These are phyloP conservation scores for Halcyon malimbica DNA, from an alignment of 2,113 vertebrate genomes.

Conservation along the genomic window DNA sequence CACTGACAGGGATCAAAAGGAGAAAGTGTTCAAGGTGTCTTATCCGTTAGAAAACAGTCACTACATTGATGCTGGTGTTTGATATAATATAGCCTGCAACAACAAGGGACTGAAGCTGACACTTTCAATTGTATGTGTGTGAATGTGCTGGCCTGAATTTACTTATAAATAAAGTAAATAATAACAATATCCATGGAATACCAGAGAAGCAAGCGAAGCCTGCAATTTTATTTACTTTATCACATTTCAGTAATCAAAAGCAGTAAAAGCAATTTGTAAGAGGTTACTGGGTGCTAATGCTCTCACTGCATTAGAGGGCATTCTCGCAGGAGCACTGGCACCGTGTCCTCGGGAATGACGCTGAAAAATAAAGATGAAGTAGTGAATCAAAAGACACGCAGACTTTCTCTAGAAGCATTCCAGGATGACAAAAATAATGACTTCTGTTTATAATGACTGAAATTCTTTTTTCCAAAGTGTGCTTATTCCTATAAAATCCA, in stretches of 20 bases:
- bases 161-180: slow-evolving; percentile 4
- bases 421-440: background rate
- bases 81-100: background rate
- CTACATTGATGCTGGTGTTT: background rate
- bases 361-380: background rate
- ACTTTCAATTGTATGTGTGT: background rate
- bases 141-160: background rate
- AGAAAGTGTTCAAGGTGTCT: background rate
- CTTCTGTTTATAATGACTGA: background rate
- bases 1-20: background rate
- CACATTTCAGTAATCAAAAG: slow-evolving; percentile 15
- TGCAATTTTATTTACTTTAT: slow-evolving; percentile 15
- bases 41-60: background rate
- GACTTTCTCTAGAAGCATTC: background rate
- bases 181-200: background rate
- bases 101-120: background rate
- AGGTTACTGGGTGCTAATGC: slow-evolving; percentile 10
- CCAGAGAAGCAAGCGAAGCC: background rate
- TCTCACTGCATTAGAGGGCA: background rate
- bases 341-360: background rate
- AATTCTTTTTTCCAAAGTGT: background rate
- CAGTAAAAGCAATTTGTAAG: slow-evolving; percentile 16
- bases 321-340: background rate
- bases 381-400: background rate
- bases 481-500: background rate